phyloP scores from a whole-genome alignment of 2,797 vertebrate genomes.

The Rhadinocentrus ornatus region DNA sequence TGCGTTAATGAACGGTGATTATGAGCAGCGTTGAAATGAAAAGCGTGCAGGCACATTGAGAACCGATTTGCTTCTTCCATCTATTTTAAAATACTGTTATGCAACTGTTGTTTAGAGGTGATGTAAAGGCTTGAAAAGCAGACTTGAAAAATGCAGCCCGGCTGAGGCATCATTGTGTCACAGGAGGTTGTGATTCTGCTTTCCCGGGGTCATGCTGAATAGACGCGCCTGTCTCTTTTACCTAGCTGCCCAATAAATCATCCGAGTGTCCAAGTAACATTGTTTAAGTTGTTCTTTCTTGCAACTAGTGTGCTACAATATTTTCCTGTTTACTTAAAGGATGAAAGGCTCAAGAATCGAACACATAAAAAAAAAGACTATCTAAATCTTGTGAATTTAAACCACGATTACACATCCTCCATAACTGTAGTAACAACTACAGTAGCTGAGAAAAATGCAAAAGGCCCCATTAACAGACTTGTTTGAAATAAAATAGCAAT shows the following conservation, averaged over 20 bases:
- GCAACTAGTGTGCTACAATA: constrained; percentile 9
- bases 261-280: constrained; percentile 23
- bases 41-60: constrained; percentile 19
- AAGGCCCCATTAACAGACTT: too few species aligned
- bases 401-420: background rate
- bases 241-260: constrained; percentile 59
- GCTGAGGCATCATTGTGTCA: constrained; percentile 11
- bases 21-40: constrained; percentile 12
- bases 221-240: constrained; percentile 39
- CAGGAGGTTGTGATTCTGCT: constrained; percentile 26
- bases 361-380: background rate
- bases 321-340: constrained; percentile 5
- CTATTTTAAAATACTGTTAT: constrained; percentile 45
- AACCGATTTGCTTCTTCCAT: constrained; percentile 25
- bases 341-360: background rate
- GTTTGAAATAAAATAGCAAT: too few species aligned
- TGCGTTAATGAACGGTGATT: constrained; percentile 19
- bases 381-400: constrained; percentile 4
- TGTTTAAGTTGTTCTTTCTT: constrained; percentile 10
- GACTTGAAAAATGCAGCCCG: constrained; percentile 8
- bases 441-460: too few species aligned
- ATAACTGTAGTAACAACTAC: too few species aligned
- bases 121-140: constrained; percentile 53
- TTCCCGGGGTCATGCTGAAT: constrained; percentile 35
- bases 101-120: constrained; percentile 47